A percentile compares a stretch with the other conserved stretches of the same genome.
Evolutionary conservation across 92 coral and sea anemone genomes (phyloP).

Genomic region (Porites lobata): DNA sequence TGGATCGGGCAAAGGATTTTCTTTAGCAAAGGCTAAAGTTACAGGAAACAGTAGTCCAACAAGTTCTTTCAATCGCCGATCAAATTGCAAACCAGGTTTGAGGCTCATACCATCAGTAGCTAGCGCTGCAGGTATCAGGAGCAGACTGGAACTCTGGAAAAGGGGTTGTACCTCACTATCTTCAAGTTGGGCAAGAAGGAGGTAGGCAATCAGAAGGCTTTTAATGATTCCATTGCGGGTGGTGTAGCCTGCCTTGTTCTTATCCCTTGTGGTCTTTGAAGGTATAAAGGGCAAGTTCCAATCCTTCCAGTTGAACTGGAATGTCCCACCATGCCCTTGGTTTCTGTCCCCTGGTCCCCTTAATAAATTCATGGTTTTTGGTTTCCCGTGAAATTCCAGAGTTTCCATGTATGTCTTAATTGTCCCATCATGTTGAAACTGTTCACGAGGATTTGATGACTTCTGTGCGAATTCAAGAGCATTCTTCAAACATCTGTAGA

Average conservation of each 20-base stretch:
- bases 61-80: slow-evolving; percentile 43
- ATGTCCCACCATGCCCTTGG: slow-evolving; percentile 59
- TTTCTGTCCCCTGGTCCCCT: slow-evolving; percentile 57
- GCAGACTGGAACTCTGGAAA: not conserved
- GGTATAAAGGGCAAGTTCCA: slow-evolving; percentile 61
- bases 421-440: slow-evolving; percentile 36
- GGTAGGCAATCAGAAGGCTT: slow-evolving; percentile 43
- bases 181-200: slow-evolving; percentile 32
- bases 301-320: slow-evolving; percentile 58
- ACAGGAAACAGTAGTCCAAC: slow-evolving; percentile 50
- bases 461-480: slow-evolving; percentile 50
- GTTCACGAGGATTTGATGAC: slow-evolving; percentile 53
- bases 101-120: slow-evolving; percentile 42
- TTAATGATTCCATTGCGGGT: slow-evolving; percentile 54
- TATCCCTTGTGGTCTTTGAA: slow-evolving; percentile 47
- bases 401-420: slow-evolving; percentile 47
- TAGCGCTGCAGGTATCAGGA: slow-evolving; percentile 48
- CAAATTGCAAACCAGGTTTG: slow-evolving; percentile 47
- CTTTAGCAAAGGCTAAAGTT: slow-evolving; percentile 6
- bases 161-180: slow-evolving; percentile 61
- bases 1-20: slow-evolving; percentile 52
- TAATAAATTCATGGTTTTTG: slow-evolving; percentile 51
- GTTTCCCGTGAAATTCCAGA: slow-evolving; percentile 57
- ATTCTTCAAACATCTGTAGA: slow-evolving; percentile 46
- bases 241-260: slow-evolving; percentile 53